Percentiles rank a stretch among this genome's conserved stretches.
Conservation (phyloP, 2,797 vertebrate genomes). For the Lepus townsendii region DNA sequence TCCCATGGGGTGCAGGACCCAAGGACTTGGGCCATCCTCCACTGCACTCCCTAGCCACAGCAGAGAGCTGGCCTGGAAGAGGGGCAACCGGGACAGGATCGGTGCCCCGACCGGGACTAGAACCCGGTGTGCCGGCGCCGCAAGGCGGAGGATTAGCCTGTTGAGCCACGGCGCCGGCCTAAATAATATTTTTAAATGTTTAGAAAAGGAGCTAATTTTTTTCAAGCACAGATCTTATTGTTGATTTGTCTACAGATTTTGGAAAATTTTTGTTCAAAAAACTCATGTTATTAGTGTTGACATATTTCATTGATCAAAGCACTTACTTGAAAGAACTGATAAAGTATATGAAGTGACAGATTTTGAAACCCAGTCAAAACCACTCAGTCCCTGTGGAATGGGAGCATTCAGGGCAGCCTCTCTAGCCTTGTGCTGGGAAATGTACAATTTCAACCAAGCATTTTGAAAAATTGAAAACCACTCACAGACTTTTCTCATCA, state of each 20-base stretch:
- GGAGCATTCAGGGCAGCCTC: not conserved
- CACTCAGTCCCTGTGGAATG: not conserved
- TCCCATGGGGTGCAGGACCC: too few relatives aligned
- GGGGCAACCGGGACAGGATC: too few relatives aligned
- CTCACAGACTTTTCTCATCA: not conserved
- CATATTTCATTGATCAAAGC: conserved; percentile 7
- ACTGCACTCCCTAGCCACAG: too few relatives aligned
- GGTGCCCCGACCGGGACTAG: too few relatives aligned
- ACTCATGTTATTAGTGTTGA: conserved; percentile 16
- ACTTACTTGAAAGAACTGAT: not conserved
- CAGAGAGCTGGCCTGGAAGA: too few relatives aligned
- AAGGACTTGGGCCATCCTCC: too few relatives aligned
- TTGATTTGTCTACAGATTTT: conserved; percentile 19
- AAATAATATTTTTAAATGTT: not conserved
- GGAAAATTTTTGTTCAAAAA: not conserved
- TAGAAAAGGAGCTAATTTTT: not conserved
- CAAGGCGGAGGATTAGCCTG: too few relatives aligned
- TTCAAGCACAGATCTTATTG: not conserved
- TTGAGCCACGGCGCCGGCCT: too few relatives aligned
- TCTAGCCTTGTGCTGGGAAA: not conserved
- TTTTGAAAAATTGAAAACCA: not conserved
- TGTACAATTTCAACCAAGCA: not conserved
- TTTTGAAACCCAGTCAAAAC: not conserved
- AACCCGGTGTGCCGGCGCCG: too few relatives aligned
- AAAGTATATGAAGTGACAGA: not conserved